Conservation (phyloP, 2,888 invertebrate species). For the Netelia melanura region DNA sequence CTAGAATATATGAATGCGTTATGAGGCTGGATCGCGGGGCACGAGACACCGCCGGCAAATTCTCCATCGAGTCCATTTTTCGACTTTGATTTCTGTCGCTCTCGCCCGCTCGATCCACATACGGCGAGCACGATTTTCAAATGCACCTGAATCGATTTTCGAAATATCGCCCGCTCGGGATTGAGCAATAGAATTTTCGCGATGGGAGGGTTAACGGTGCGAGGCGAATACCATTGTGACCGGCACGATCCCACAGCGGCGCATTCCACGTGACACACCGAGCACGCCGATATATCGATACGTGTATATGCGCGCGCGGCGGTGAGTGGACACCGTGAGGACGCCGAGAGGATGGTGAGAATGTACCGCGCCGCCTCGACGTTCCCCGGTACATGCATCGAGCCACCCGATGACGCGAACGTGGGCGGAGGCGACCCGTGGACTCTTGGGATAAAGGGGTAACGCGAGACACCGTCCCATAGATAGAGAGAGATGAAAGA, state of each 20-base stretch:
- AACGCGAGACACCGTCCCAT: conserved; percentile 28
- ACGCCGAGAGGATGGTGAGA: conserved; percentile 38
- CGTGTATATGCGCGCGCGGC: conserved; percentile 14
- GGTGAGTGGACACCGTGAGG: conserved; percentile 46
- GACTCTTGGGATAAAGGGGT: conserved; percentile 58
- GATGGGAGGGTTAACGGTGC: conserved; percentile 54
- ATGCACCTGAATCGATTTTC: conserved; percentile 47
- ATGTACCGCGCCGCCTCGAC: conserved; percentile 35
- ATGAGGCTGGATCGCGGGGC: conserved; percentile 71
- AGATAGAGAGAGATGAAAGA: conserved; percentile 17
- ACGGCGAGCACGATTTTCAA: conserved; percentile 8
- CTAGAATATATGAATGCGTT: conserved; percentile 79
- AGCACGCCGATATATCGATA: conserved; percentile 35
- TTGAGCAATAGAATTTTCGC: conserved; percentile 24
- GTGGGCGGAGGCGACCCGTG: conserved; percentile 60
- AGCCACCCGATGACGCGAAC: conserved; percentile 56
- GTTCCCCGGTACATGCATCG: conserved; percentile 34
- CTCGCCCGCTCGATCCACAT: neutral
- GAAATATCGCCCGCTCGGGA: neutral
- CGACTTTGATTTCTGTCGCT: conserved; percentile 9
- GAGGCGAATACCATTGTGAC: conserved; percentile 3
- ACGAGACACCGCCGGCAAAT: conserved; percentile 57
- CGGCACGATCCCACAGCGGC: conserved; percentile 52
- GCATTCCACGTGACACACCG: conserved; percentile 65
- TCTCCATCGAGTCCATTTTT: conserved; percentile 28